Percentiles rank a stretch among this genome's conserved stretches.
These are phyloP conservation scores for Drosophila punjabiensis DNA, from an alignment of 1,140 invertebrate species.

Conservation along the genomic window DNA sequence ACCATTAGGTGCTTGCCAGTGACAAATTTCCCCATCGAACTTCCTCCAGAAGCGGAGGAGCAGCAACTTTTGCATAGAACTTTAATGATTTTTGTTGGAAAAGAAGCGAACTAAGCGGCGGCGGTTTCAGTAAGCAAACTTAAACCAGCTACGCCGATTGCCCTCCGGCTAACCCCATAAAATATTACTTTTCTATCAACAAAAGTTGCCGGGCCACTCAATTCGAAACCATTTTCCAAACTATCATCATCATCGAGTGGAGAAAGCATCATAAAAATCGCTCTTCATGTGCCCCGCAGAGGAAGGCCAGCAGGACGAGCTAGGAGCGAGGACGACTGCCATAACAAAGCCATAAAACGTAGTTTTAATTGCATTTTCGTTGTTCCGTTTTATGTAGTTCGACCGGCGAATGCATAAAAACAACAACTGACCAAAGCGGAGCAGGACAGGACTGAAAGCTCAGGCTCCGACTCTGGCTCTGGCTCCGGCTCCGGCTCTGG, in stretches of 20 bases:
- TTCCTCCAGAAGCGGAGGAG: constrained; percentile 23
- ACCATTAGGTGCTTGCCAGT: constrained; percentile 64
- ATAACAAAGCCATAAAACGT: constrained; percentile 85
- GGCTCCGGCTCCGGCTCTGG: background rate
- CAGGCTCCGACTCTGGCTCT: background rate
- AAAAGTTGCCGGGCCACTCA: constrained; percentile 65
- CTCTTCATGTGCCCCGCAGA: constrained; percentile 59
- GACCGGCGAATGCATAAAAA: constrained; percentile 74
- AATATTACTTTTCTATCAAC: constrained; percentile 81
- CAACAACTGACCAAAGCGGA: constrained; percentile 70
- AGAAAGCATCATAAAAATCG: constrained; percentile 79
- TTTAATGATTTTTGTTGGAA: constrained; percentile 78
- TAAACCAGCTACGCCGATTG: constrained; percentile 2
- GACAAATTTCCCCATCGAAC: constrained; percentile 66
- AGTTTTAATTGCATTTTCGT: constrained; percentile 85
- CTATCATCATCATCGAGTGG: constrained; percentile 60
- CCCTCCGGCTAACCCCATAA: constrained; percentile 53
- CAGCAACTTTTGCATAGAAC: constrained; percentile 70
- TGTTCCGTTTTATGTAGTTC: constrained; percentile 84
- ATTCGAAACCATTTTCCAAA: constrained; percentile 71
- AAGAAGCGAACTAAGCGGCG: constrained; percentile 44
- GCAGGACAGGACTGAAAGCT: constrained; percentile 12
- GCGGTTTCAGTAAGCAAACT: constrained; percentile 75
- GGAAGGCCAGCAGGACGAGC: background rate
- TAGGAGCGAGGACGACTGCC: constrained; percentile 49